Evolutionary conservation across 2,113 vertebrate species (phyloP), one percentile per base, ranked within the genome.

Genomic region (Boleophthalmus pectinirostris): DNA sequence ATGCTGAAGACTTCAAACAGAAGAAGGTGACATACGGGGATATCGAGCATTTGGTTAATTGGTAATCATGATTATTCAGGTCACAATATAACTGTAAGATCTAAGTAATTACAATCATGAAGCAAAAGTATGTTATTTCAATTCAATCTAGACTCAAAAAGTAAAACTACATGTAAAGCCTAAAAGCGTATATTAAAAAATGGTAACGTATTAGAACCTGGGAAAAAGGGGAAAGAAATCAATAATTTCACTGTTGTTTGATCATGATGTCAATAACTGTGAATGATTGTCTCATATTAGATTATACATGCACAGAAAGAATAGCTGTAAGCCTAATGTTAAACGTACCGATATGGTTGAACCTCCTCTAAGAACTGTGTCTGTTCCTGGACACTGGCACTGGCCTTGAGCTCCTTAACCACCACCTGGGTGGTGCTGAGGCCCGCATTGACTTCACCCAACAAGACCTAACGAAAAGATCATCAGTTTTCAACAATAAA

Each of bases 341-440:
- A 46, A 65, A 64, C 82, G 81, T 79, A 99, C 97, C 96, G 93
- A 91, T 97, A 96, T 23, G 96, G 96, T 84, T 97, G 96, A 0
- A 92, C 94, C 87, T 99, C 97, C 82, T 99, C 96, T 88, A 98
- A 86, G 89, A 98, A 99, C 68, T 95, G 96, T 92, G 95, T 95
- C 93, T 98, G 98, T 77, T 98, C 96, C 88, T 96, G 96, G 74
- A 97, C 95, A 0, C 97, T 96, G 89, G 97, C 94, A 0, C 96
- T 97, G 43, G 92, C 94, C 88, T 97, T 96, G 75, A 99, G 94
- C 86, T 99, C 97, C 89, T 98, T 98, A 60, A 98, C 97, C 84
- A 98, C 95, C 85, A 98, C 97, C 89, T 96, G 96, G 7, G 94
- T 94, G 87, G 93, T 94, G 84, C 94, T 94, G 80, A 95, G 89